phyloP scores from a whole-genome alignment of 2,888 invertebrate genomes.

The Papilio protenor region DNA sequence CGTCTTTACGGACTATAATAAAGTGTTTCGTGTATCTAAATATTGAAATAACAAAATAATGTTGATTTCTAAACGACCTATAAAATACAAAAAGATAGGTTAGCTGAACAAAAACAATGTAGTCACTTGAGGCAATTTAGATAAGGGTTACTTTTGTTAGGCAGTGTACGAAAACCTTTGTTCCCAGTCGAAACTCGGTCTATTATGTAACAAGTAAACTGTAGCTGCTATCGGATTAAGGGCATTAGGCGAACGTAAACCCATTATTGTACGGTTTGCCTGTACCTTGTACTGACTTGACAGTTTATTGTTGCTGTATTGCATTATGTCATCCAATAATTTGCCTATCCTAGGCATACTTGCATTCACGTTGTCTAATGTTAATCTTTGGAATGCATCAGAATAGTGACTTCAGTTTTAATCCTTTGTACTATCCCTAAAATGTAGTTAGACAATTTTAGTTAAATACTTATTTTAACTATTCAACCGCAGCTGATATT shows the following conservation, averaged over 20 bases:
- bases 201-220: constrained; percentile 30
- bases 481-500: no score
- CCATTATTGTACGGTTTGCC: constrained; percentile 36
- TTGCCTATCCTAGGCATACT: neutral
- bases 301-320: neutral
- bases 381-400: no score
- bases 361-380: no score
- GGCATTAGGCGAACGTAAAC: constrained; percentile 42
- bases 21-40: no score
- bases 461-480: no score
- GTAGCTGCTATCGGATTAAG: constrained; percentile 34
- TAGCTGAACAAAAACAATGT: constrained; percentile 21
- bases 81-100: constrained; percentile 30
- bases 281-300: constrained; percentile 1
- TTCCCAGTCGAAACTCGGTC: constrained; percentile 15
- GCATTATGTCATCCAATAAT: neutral
- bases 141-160: constrained; percentile 26
- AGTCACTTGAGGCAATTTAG: constrained; percentile 26
- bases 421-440: no score
- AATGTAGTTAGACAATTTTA: no score
- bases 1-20: no score
- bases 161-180: constrained; percentile 15
- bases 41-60: neutral
- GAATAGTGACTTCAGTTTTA: no score
- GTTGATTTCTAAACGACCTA: constrained; percentile 1